Evolutionary conservation across 2,888 invertebrate genomes (phyloP), one percentile per base, ranked within the genome.

Genomic region (Euplagia quadripunctaria): DNA sequence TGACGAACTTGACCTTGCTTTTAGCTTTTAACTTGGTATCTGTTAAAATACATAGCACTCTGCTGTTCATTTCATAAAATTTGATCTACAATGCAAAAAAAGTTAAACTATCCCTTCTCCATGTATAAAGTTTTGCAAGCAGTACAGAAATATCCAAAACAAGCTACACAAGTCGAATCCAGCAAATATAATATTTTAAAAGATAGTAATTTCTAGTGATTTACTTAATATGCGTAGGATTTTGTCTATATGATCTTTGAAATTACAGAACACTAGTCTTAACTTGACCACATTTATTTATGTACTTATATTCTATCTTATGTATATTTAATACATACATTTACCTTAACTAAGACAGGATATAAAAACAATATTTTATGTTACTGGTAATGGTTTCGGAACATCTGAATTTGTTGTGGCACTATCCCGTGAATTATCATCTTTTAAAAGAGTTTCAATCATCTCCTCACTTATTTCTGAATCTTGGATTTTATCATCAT

Each of bases 401-500:
- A 77, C 79, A 70, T 85, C 86, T 64, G 79, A 66, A 81, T 74
- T 81, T 43, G 79, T 70, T 64, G 76, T 69, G 51, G 78, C 51
- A 69, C 82, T 80, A 71, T 80, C 87, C 46, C 80, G 86, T 72
- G 80, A 79, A 74, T 83, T 88, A 76, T 92, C 92, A 77, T 90
- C 93, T 78, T 92, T 91, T 70, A 94, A 84, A 70, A 94, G 87
- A 74, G 85, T 90, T 76, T 94, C 91, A 77, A 94, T 94, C 86
- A 92, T 86, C 78, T 94, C 93, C 58, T 93, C 93, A 82, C 90
- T 93, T 85, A 92, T 92, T 80, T 94, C 94, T 67, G 87, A 65
- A 76, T 92, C 93, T 73, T 91, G 88, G 46, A 77, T 78, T 82
- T 90, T 89, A 65, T 87, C 86, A 67, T 79, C 86, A 71, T 73